Percentiles rank a stretch among this genome's conserved stretches.
phyloP scores from a whole-genome alignment of 2,888 invertebrate genomes.

The Diarsia mendica region DNA sequence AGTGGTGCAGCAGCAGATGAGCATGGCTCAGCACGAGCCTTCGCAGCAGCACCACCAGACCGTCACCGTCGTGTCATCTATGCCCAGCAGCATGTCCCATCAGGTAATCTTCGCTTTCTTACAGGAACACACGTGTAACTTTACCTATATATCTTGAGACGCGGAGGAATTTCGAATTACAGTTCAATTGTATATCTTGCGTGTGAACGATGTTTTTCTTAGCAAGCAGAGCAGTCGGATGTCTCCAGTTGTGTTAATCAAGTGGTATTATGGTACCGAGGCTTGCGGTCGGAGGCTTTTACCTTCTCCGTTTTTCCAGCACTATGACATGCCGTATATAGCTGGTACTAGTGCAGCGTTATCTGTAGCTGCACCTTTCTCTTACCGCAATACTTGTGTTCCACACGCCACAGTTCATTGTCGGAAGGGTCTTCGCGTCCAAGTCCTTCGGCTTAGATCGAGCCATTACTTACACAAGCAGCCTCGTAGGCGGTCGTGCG shows the following conservation, averaged over 20 bases:
- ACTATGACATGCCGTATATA: too few species aligned
- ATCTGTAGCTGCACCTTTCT: too few species aligned
- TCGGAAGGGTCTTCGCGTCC: too few species aligned
- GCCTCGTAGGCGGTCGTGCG: too few species aligned
- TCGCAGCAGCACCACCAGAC: conserved; percentile 88
- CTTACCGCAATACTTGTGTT: too few species aligned
- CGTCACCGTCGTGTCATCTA: conserved; percentile 87
- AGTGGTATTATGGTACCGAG: neutral
- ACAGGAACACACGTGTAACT: neutral
- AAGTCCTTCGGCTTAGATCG: too few species aligned
- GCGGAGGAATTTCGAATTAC: neutral
- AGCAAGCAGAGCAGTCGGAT: neutral
- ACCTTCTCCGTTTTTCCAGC: too few species aligned
- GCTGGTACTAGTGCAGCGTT: too few species aligned
- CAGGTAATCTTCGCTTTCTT: conserved; percentile 75
- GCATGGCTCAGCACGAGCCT: conserved; percentile 87
- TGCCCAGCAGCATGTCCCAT: conserved; percentile 87
- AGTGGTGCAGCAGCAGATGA: conserved; percentile 86
- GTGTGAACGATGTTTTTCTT: neutral
- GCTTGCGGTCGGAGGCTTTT: too few species aligned
- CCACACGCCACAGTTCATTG: too few species aligned
- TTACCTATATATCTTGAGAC: neutral
- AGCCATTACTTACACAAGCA: too few species aligned
- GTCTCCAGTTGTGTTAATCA: neutral
- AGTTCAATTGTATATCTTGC: neutral